Conservation (phyloP, 1,140 invertebrate genomes). For the Monomorium pharaonis region DNA sequence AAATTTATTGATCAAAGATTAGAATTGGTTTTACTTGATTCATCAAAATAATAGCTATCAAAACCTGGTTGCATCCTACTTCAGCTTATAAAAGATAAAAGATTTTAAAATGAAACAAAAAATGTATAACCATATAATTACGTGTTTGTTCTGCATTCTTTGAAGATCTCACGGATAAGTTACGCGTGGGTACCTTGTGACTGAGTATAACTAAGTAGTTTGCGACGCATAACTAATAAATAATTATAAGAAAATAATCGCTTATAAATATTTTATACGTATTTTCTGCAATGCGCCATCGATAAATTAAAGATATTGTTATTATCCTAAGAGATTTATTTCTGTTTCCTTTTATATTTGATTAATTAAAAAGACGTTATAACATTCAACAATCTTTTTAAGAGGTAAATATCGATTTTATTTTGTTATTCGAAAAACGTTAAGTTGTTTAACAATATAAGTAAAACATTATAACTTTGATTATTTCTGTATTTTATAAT, state of each 20-base stretch:
- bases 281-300: conserved; percentile 24
- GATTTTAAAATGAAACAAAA: neutral
- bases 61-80: neutral
- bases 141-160: conserved; percentile 5
- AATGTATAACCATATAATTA: conserved; percentile 9
- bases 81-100: neutral
- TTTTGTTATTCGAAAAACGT: neutral
- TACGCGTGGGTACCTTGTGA: conserved; percentile 27
- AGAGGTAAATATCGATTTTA: neutral
- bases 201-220: neutral
- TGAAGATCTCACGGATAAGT: conserved; percentile 23
- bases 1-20: neutral
- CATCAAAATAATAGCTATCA: neutral
- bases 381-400: neutral
- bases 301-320: conserved; percentile 24
- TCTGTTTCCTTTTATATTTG: neutral
- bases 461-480: neutral
- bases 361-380: neutral
- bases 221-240: conserved; percentile 35
- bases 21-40: neutral
- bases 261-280: conserved; percentile 47
- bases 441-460: neutral
- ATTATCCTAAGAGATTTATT: conserved; percentile 30
- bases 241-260: conserved; percentile 47
- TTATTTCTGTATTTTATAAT: neutral